Evolutionary conservation across 2,797 vertebrate species (phyloP).

Genomic region (Nannoperca australis): DNA sequence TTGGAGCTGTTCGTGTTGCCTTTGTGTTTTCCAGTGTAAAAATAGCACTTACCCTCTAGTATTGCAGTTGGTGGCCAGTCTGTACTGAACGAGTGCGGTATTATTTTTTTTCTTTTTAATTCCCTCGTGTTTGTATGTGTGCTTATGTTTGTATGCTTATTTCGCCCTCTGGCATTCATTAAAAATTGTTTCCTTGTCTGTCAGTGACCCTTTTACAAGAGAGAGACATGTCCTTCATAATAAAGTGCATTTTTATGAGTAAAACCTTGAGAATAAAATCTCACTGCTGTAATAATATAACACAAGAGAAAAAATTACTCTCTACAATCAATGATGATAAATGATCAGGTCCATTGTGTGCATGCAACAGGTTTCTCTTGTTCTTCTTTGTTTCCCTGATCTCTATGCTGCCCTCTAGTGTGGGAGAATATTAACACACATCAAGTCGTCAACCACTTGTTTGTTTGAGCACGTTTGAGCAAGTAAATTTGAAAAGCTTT

Average conservation of each 20-base stretch:
- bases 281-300: background rate
- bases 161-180: background rate
- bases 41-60: background rate
- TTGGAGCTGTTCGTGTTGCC: background rate
- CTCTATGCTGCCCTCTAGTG: conserved; percentile 59
- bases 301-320: background rate
- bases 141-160: background rate
- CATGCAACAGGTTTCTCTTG: conserved; percentile 16
- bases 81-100: background rate
- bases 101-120: background rate
- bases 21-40: conserved; percentile 2
- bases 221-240: background rate
- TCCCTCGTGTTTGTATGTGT: background rate
- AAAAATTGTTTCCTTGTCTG: background rate
- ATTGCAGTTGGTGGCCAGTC: background rate
- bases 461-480: background rate
- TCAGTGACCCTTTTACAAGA: background rate
- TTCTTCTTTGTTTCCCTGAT: background rate
- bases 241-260: background rate
- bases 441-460: background rate
- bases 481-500: background rate
- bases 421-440: conserved; percentile 11
- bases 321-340: background rate
- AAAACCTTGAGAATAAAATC: background rate
- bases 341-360: background rate